Base-by-base conservation (phyloP, 2,113 vertebrate species). In the Argyrosomus japonicus region DNA sequence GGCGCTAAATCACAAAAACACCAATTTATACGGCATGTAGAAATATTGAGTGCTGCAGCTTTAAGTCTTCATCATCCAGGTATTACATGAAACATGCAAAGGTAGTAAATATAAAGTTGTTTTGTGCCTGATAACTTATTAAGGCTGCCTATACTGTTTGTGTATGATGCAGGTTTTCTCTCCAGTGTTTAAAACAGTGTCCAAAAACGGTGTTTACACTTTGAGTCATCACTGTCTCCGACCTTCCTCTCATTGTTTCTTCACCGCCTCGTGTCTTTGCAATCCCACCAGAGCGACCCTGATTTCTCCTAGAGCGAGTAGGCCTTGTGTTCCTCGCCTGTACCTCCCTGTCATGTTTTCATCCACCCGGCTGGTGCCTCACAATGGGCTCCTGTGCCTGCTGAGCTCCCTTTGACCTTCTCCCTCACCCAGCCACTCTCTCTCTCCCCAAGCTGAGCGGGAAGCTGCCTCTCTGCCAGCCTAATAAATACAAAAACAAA, bases 401-500 rank as follows among this genome's bases (percentile, higher is more conserved):
- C 48, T 6, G 53, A 54, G 77, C 78, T 60, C 68, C 62, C 65
- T 57, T 76, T 94, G 93, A 93, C 93, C 93, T 94, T 94, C 88
- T 92, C 85, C 64, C 77, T 89, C 88, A 80, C 64, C 83, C 86
- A 56, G 18, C 40, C 25, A 3, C 70, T 45, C 60, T 18, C 75
- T 21, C 72, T 4, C 19, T 51, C 57, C 54, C 79, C 61, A 48
- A 71, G 77, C 83, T 79, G 79, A 90, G 84, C 68, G 63, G 77
- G 83, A 83, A 91, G 69, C 84, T 63, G 89, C 84, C 75, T 75
- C 74, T 77, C 63, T 84, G 85, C 83, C 91, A 90, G 84, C 83
- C 83, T 91, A 89, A 91, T 93, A 92, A 93, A 93, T 91, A 93
- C 87, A 88, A 93, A 93, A 95, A 95, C 93, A 95, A 94, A 96